These are phyloP conservation scores for Drosophila conformis DNA, from an alignment of 2,888 invertebrate species.

Conservation along the genomic window DNA sequence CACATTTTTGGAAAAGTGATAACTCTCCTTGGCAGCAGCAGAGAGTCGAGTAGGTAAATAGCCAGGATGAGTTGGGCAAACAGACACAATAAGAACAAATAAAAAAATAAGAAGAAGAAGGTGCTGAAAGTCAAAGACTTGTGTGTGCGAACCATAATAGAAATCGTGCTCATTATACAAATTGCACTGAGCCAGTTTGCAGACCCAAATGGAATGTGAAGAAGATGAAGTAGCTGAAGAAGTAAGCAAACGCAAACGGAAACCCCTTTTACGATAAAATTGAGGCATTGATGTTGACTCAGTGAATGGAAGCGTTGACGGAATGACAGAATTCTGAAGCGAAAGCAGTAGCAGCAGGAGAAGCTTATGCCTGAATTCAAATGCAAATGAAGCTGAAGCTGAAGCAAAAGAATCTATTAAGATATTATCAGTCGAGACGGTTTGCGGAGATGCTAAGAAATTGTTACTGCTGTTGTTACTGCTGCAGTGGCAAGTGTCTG, in stretches of 20 bases:
- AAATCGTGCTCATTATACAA: conserved; percentile 77
- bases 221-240: neutral
- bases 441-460: conserved; percentile 31
- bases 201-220: conserved; percentile 18
- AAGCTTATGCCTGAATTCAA: conserved; percentile 50
- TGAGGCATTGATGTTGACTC: conserved; percentile 31
- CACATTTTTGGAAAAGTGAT: conserved; percentile 19
- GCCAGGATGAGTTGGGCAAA: neutral
- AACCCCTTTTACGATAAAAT: conserved; percentile 17
- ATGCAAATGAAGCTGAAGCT: conserved; percentile 71
- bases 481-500: conserved; percentile 2
- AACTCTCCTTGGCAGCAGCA: neutral
- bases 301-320: conserved; percentile 47
- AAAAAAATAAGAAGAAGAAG: conserved; percentile 35
- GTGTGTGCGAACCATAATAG: conserved; percentile 62
- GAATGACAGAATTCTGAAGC: conserved; percentile 42
- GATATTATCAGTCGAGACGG: conserved; percentile 68
- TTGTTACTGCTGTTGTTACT: conserved; percentile 27
- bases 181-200: conserved; percentile 58
- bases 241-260: conserved; percentile 16
- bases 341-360: conserved; percentile 18
- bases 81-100: conserved; percentile 5
- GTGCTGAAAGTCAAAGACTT: conserved; percentile 77
- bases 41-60: conserved; percentile 4
- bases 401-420: conserved; percentile 77